Base-by-base conservation (phyloP, 1,140 invertebrate species). In the Papilio dardanus region DNA sequence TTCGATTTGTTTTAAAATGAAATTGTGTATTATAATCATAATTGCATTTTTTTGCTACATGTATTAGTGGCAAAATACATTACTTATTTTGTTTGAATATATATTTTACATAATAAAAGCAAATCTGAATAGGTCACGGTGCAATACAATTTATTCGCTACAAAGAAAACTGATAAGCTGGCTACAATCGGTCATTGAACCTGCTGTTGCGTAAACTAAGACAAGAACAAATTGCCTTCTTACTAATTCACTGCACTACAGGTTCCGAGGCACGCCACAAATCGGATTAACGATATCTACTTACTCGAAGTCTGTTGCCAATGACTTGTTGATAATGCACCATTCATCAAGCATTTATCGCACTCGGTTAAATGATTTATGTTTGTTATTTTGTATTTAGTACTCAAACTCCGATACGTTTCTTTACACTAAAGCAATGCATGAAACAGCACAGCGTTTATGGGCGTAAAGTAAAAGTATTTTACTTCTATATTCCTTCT, bases 121-220 rank as follows among this genome's bases (percentile, higher is more conserved):
- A 28, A 58, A 58, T 28, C 21, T 14, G 54, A 12, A 58, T 28
- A 58, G 24, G 24, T 58, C 50, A 54, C 21, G 19, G 42, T 46
- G 4, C 42, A 62, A 80, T 76, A 82, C 76, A 82, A 77, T 82
- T 80, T 75, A 77, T 89, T 88, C 83, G 76, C 79, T 77, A 84
- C 81, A 87, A 90, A 88, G 86, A 90, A 89, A 84, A 80, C 82
- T 88, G 89, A 91, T 92, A 91, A 88, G 83, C 66, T n/a, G 7
- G 30, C 77, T 79, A 50, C 85, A 91, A 91, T 92, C 89, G 91
- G 82, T 58, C 85, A 86, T 79, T 80, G 86, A 92, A 87, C 88
- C 90, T 78, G 74, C 75, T 82, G 79, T 85, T 86, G 81, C 79
- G 82, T 78, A 83, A 86, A 35, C 66, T 37, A 12, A 35, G 66